Conservation (phyloP, 2,888 invertebrate species). For the Drosophila macrospina region DNA sequence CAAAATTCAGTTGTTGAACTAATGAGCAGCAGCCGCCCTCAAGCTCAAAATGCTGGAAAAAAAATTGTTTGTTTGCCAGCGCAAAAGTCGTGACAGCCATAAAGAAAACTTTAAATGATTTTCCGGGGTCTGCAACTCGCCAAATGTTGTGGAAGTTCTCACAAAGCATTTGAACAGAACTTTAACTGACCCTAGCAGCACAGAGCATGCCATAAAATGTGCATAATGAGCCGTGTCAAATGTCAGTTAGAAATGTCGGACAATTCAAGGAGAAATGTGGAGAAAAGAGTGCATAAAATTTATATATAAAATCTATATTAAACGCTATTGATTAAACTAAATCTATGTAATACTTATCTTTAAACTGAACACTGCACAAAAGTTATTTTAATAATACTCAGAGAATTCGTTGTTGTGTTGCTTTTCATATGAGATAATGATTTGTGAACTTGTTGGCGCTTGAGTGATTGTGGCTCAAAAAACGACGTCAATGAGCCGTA, state of each 20-base stretch:
- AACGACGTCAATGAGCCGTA: constrained; percentile 48
- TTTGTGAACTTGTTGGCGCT: constrained; percentile 26
- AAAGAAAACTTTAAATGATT: constrained; percentile 73
- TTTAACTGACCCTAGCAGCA: constrained; percentile 19
- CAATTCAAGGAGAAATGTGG: neutral
- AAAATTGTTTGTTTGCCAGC: constrained; percentile 42
- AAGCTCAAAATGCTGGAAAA: constrained; percentile 44
- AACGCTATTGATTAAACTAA: neutral
- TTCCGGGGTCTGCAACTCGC: constrained; percentile 54
- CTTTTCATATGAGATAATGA: constrained; percentile 28
- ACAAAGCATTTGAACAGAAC: constrained; percentile 25
- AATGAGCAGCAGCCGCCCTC: constrained; percentile 68
- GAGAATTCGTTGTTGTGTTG: neutral
- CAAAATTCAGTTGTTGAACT: constrained; percentile 74
- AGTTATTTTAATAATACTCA: too few relatives aligned
- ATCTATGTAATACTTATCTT: neutral
- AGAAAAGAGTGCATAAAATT: neutral
- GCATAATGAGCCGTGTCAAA: constrained; percentile 14
- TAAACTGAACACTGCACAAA: neutral
- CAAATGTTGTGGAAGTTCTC: constrained; percentile 68
- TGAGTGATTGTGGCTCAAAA: constrained; percentile 15
- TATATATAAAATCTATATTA: neutral
- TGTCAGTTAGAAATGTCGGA: neutral
- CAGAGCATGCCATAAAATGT: neutral
- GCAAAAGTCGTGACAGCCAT: constrained; percentile 63